phyloP scores from a whole-genome alignment of 2,797 vertebrate genomes.

The Chiloscyllium punctatum region DNA sequence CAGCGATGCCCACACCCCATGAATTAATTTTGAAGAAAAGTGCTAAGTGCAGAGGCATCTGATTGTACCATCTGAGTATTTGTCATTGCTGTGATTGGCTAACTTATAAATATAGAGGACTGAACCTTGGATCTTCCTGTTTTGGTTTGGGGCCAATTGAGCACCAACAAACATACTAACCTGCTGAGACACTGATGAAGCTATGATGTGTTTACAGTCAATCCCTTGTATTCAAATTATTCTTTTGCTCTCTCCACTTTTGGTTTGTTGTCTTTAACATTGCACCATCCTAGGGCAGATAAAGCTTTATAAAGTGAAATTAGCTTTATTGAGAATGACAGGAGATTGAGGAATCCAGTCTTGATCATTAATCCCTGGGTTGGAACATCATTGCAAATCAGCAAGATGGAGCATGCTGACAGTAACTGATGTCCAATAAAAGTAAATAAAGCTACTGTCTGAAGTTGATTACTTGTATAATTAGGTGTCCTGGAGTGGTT shows the following conservation, averaged over 20 bases:
- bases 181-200: neutral
- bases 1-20: too few relatives aligned
- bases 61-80: neutral
- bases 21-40: too few relatives aligned
- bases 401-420: neutral
- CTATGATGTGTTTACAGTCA: neutral
- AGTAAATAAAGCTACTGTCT: constrained; percentile 12
- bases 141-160: too few relatives aligned
- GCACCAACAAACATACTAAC: neutral
- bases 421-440: constrained; percentile 28
- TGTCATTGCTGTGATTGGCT: neutral
- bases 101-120: neutral
- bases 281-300: neutral
- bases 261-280: neutral
- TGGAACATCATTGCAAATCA: neutral
- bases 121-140: neutral
- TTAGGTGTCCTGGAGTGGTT: constrained; percentile 32
- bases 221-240: neutral
- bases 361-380: constrained; percentile 2
- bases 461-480: constrained; percentile 27
- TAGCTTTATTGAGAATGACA: neutral
- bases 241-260: neutral
- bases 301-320: neutral
- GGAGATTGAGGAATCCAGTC: neutral
- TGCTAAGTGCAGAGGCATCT: neutral